phyloP scores from a whole-genome alignment of 2,888 invertebrate genomes.

The Litoditis marina region DNA sequence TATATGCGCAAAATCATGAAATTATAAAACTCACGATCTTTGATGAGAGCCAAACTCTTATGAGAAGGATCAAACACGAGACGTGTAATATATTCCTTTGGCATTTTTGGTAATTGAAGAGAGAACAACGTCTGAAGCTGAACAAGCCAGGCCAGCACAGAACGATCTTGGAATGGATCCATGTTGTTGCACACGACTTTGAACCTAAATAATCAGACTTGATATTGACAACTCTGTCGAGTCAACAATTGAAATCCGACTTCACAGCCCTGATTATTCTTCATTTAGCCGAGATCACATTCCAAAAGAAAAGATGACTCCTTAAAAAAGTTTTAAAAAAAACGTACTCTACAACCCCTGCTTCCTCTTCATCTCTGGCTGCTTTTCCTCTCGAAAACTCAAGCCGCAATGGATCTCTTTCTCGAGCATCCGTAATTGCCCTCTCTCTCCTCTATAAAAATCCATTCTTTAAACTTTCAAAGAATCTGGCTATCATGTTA shows the following conservation, averaged over 20 bases:
- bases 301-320: no score
- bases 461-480: no score
- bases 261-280: no score
- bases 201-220: constrained; percentile 23
- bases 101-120: constrained; percentile 93
- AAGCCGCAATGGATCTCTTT: constrained; percentile 8
- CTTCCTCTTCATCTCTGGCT: constrained; percentile 20
- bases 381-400: constrained; percentile 21
- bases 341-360: constrained; percentile 16
- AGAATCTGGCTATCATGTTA: no score
- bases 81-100: constrained; percentile 83
- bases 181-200: constrained; percentile 90
- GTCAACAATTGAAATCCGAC: no score
- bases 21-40: constrained; percentile 33
- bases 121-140: constrained; percentile 68
- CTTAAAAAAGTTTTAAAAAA: not conserved
- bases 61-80: constrained; percentile 78
- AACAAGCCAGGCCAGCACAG: constrained; percentile 51
- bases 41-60: constrained; percentile 65
- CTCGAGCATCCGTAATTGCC: no score
- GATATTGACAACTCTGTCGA: not conserved
- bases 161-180: constrained; percentile 67
- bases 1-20: no score
- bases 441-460: no score
- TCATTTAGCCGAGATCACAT: no score